A percentile compares a stretch with the other conserved stretches of the same genome.
Evolutionary conservation across 2,113 vertebrate genomes (phyloP).

Genomic region (Isichthys henryi): DNA sequence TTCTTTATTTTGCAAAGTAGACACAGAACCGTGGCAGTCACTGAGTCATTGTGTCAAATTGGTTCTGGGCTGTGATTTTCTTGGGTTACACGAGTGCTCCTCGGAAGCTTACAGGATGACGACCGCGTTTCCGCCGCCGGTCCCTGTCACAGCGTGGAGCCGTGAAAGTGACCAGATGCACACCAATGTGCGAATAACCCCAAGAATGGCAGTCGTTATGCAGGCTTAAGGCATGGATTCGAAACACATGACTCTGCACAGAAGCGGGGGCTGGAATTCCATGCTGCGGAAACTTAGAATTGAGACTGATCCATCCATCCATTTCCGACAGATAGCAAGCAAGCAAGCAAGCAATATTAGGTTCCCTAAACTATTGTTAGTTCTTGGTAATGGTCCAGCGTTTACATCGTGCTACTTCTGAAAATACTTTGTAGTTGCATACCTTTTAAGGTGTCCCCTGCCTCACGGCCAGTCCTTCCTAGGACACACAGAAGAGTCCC

Average conservation of each 20-base stretch:
- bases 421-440: not conserved
- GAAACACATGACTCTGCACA: not conserved
- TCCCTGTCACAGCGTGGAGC: constrained; percentile 10
- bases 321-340: not conserved
- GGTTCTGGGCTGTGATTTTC: not conserved
- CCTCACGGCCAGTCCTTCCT: not conserved
- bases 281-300: not conserved
- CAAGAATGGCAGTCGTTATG: not conserved
- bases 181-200: constrained; percentile 20
- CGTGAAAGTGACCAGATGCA: constrained; percentile 12
- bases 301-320: not conserved
- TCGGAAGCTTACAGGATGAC: not conserved
- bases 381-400: not conserved
- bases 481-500: not conserved
- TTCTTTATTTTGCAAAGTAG: not conserved
- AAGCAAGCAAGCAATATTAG: not conserved
- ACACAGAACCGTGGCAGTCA: not conserved
- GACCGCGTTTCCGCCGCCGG: not conserved
- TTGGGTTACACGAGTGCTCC: not conserved
- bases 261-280: not conserved
- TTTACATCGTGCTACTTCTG: not conserved
- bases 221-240: constrained; percentile 7
- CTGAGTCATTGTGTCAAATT: not conserved
- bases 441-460: not conserved
- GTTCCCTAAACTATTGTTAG: not conserved